phyloP scores from a whole-genome alignment of 2,113 vertebrate species.

The Cyrtonyx montezumae region DNA sequence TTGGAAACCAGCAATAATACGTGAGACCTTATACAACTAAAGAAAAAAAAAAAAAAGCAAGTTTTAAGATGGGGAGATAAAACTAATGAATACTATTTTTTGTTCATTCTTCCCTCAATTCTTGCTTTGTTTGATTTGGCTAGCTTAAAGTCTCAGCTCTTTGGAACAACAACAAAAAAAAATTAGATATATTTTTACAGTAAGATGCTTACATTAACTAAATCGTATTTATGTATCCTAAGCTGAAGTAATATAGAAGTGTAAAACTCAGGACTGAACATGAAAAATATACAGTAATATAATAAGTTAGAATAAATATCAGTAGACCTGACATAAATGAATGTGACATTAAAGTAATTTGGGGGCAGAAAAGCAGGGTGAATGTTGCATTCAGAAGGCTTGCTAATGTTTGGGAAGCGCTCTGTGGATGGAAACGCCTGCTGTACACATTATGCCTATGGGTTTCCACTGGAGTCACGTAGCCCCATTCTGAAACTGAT shows the following conservation, averaged over 20 bases:
- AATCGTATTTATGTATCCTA: not conserved
- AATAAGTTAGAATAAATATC: slow-evolving; percentile 6
- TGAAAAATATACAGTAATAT: not conserved
- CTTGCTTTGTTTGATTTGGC: slow-evolving; percentile 31
- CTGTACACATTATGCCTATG: fast-evolving
- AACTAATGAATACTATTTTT: not conserved
- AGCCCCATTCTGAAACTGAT: not conserved
- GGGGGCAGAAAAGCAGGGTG: not conserved
- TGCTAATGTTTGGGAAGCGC: not conserved
- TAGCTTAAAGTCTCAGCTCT: not conserved
- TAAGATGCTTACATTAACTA: not conserved
- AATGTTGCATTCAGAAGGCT: not conserved
- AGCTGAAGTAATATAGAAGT: not conserved
- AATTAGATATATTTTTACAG: slow-evolving; percentile 36
- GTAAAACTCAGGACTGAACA: not conserved
- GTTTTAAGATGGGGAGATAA: not conserved
- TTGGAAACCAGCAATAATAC: not conserved
- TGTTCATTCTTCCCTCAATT: not conserved
- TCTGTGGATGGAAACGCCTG: not conserved
- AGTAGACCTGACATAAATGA: not conserved
- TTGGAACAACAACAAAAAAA: not conserved
- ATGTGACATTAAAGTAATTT: slow-evolving; percentile 29
- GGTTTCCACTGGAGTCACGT: not conserved
- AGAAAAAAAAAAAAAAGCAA: not conserved
- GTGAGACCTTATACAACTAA: not conserved